Evolutionary conservation across 2,113 vertebrate genomes (phyloP), one percentile per base, ranked within the genome.

Genomic region (Leptodactylus fuscus): DNA sequence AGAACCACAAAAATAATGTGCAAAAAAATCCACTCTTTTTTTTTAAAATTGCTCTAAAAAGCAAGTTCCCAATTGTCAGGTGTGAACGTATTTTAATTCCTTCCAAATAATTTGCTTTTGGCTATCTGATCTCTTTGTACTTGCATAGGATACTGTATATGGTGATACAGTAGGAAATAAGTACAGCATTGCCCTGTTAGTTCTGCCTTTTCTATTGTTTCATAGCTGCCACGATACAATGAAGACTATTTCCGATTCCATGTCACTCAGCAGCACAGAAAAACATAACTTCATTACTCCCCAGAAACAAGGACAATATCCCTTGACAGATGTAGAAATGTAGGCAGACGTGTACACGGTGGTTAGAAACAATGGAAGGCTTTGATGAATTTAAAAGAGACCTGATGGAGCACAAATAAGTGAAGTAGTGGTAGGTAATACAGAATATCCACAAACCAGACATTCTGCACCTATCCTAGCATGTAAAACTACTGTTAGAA

Each of bases 281-380:
- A 60, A 67, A 65, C 60, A 51, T 85, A 85, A 85, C 83, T 78
- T 85, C 74, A 85, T 85, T 78, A 85, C 83, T 51, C 22, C 69
- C 74, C 32, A 85, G 83, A 67, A 78, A 69, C 83, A 85, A 85
- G 83, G 74, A 85, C 83, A 85, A 78, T 85, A 67, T 85, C 74
- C 83, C 74, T 77, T 85, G 83, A 85, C 83, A 85, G 83, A 85
- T 85, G 83, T 32, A 49, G 60, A 85, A 85, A 85, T 85, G 83
- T 16, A 78, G 83, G 55, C 83, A 78, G 74, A 85, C 74, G 51
- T 58, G 36, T 16, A 38, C 48, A 60, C 51, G 0, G 36, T 34
- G 70, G n/a, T 65, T 48, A 36, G 49, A 32, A 36, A 65, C 49
- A 60, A 84, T 62, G 29, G 49, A 13, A 84, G 8, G 70, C 53